These are phyloP conservation scores for Rhinogobio ventralis DNA, from an alignment of 2,797 vertebrate species.

Conservation along the genomic window DNA sequence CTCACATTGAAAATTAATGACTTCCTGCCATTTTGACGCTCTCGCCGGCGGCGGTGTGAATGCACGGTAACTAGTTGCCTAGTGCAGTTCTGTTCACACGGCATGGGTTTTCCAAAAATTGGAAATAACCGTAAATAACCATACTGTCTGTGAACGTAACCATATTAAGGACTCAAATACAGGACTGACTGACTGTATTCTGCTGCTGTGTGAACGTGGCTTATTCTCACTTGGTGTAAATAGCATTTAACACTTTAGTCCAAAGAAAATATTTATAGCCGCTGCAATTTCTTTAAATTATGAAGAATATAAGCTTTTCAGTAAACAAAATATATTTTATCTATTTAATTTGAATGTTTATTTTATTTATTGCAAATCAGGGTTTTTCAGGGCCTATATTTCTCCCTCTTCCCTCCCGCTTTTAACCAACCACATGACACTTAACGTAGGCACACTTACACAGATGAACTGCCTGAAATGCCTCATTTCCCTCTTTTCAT, in stretches of 20 bases:
- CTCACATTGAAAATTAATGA: too few relatives aligned
- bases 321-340: neutral
- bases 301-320: neutral
- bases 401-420: neutral
- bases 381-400: neutral
- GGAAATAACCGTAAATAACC: too few relatives aligned
- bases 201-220: too few relatives aligned
- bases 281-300: neutral
- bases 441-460: neutral
- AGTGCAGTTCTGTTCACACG: too few relatives aligned
- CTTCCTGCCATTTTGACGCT: too few relatives aligned
- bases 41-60: too few relatives aligned
- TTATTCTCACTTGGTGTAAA: neutral
- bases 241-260: neutral
- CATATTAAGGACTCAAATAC: too few relatives aligned
- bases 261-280: neutral
- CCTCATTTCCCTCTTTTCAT: conserved; percentile 25
- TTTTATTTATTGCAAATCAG: neutral
- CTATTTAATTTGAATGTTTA: neutral
- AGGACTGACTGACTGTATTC: too few relatives aligned
- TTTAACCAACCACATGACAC: conserved; percentile 19
- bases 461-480: neutral
- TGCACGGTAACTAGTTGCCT: too few relatives aligned
- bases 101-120: too few relatives aligned
- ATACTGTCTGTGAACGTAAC: too few relatives aligned